These are phyloP conservation scores for Drosophila diplacantha DNA, from an alignment of 2,888 invertebrate species.

Conservation along the genomic window DNA sequence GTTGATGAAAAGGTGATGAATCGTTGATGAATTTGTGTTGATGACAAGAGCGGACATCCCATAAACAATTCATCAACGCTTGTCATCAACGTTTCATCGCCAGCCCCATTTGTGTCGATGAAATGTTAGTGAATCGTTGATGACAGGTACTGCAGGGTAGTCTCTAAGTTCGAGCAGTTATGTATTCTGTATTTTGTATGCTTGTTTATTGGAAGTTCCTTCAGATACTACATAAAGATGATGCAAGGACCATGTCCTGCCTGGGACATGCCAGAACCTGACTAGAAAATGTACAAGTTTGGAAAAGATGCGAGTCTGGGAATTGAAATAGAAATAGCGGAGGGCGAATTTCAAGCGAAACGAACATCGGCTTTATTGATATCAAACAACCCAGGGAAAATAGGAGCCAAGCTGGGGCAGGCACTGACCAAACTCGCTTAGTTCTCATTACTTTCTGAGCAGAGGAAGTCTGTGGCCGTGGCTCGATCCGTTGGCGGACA, in stretches of 20 bases:
- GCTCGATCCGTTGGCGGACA: not conserved
- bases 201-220: not conserved
- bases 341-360: not conserved
- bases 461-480: not conserved
- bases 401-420: too few species aligned
- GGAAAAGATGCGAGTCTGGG: not conserved
- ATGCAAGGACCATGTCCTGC: too few species aligned
- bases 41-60: too few species aligned
- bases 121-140: too few species aligned
- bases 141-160: too few species aligned
- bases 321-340: not conserved
- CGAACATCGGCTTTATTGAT: not conserved
- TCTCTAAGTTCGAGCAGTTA: not conserved
- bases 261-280: not conserved
- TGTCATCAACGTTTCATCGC: too few species aligned
- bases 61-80: too few species aligned
- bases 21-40: too few species aligned
- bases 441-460: not conserved
- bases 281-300: not conserved
- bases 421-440: not conserved
- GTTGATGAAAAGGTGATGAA: too few species aligned
- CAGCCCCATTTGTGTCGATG: too few species aligned
- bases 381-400: not conserved
- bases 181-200: not conserved
- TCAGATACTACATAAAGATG: too few species aligned